Conservation (phyloP, 1,140 invertebrate species). For the Sinella curviseta region DNA sequence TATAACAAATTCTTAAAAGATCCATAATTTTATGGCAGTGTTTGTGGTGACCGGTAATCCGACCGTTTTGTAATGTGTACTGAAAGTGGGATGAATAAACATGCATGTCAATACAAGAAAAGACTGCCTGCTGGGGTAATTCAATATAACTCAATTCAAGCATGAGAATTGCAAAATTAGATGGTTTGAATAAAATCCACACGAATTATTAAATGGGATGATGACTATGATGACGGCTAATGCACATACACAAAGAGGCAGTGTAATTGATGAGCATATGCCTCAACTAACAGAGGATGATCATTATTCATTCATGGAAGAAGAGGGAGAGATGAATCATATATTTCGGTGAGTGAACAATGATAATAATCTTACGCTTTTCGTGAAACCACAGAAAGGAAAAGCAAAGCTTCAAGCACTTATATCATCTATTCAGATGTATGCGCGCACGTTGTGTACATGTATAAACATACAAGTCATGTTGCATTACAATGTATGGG, state of each 20-base stretch:
- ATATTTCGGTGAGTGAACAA: background rate
- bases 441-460: too few relatives aligned
- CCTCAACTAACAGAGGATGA: slow-evolving; percentile 1
- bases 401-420: background rate
- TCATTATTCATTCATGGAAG: slow-evolving; percentile 24
- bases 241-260: background rate
- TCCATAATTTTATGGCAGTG: background rate
- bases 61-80: background rate
- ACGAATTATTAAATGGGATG: slow-evolving; percentile 23
- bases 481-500: too few relatives aligned
- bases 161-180: slow-evolving; percentile 23
- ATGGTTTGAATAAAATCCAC: slow-evolving; percentile 18
- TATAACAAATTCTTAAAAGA: background rate
- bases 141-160: slow-evolving; percentile 12
- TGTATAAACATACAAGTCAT: too few relatives aligned
- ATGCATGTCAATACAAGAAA: too few relatives aligned
- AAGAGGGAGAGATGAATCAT: background rate
- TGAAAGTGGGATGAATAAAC: too few relatives aligned
- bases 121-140: background rate
- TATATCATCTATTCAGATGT: background rate
- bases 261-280: slow-evolving; percentile 23
- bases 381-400: slow-evolving; percentile 10
- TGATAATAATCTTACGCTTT: background rate
- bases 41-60: background rate
- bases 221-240: slow-evolving; percentile 16